Conservation (phyloP, 1,140 invertebrate species). For the Procambarus clarkii region DNA sequence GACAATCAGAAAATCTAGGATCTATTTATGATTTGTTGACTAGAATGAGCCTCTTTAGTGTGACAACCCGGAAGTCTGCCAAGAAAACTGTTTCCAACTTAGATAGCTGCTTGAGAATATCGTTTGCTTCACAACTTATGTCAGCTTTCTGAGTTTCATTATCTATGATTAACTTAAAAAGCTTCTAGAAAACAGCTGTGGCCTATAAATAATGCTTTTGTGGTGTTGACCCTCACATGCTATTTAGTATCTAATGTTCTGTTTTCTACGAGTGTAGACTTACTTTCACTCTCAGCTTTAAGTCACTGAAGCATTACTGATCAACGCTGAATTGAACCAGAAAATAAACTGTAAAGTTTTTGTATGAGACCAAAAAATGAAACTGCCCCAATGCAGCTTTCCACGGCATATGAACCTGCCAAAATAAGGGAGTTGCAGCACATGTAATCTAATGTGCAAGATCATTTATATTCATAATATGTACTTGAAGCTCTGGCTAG, state of each 20-base stretch:
- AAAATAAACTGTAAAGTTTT: slow-evolving; percentile 26
- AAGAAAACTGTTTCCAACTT: no score
- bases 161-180: background rate
- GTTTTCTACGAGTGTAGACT: slow-evolving; percentile 21
- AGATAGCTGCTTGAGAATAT: no score
- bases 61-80: no score
- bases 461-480: background rate
- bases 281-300: background rate
- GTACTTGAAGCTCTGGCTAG: slow-evolving; percentile 18
- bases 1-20: no score
- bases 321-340: slow-evolving; percentile 38
- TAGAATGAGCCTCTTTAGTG: no score
- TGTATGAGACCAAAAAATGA: slow-evolving; percentile 6
- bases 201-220: slow-evolving; percentile 35
- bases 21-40: no score
- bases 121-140: no score
- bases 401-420: slow-evolving; percentile 7
- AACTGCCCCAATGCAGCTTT: background rate
- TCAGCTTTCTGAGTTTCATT: background rate
- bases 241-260: background rate
- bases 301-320: slow-evolving; percentile 17
- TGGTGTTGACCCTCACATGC: background rate
- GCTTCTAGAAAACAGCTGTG: background rate
- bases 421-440: slow-evolving; percentile 21
- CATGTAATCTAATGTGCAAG: slow-evolving; percentile 37